Evolutionary conservation across 2,797 vertebrate genomes (phyloP), one percentile per base, ranked within the genome.

Genomic region (Coilia nasus): DNA sequence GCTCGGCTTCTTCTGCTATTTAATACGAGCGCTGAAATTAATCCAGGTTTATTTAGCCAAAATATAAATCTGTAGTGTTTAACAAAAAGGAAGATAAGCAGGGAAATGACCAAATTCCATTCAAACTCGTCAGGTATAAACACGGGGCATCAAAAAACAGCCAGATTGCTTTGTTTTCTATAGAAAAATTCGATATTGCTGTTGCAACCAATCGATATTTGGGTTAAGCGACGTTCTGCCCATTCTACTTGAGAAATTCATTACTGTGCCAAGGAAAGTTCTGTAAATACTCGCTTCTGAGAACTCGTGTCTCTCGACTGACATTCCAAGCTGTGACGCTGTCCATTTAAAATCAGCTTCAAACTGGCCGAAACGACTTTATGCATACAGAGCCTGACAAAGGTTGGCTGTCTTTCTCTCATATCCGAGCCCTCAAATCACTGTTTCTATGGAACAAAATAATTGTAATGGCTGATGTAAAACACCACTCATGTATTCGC

Each of bases 241-340:
- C 64, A 31, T 28, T 28, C 10, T 31, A 67, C 57, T 75, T 54
- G 83, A 57, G n/a, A 64, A 83, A 25, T 81, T 54, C 81, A 59
- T 64, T 83, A 60, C 41, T 57, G 87, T 86, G 87, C 84, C 56
- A 86, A 84, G 81, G 78, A 85, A 46, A 21, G 31, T 60, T 81
- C 11, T 59, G 83, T 71, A 84, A 81, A 85, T 44, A 54, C 64
- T 81, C 67, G 80, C 67, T 81, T 54, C 10, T 17, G 83, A 81
- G 47, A 35, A 60, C n/a, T 25, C 59, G 81, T 28, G 81, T 86
- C 59, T 50, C 83, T 71, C 67, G 86, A 44, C 82, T 46, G 57
- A 81, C 81, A 82, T 81, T 83, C 67, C 17, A 50, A 75, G 67
- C 67, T 35, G 31, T 75, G 67, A 75, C 67, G 67, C 67, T 35